phyloP scores from a whole-genome alignment of 2,888 invertebrate genomes.

The Andrena hattorfiana region DNA sequence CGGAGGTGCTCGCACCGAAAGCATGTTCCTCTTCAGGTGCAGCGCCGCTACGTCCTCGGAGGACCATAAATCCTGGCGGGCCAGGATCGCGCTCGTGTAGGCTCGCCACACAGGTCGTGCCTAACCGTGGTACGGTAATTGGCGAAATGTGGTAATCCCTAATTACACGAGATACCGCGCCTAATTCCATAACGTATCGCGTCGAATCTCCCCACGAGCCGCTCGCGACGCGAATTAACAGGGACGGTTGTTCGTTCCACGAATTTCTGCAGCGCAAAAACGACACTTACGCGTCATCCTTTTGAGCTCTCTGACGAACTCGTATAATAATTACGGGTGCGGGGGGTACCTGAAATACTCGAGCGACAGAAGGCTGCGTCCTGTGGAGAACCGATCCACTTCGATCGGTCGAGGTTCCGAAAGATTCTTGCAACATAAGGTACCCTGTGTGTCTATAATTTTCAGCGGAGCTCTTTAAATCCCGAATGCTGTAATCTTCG shows the following conservation, averaged over 20 bases:
- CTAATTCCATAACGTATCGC: slow-evolving; percentile 65
- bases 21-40: slow-evolving; percentile 62
- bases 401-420: too few relatives aligned
- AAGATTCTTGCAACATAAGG: too few relatives aligned
- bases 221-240: slow-evolving; percentile 22
- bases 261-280: slow-evolving; percentile 29
- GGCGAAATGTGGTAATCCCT: slow-evolving; percentile 75
- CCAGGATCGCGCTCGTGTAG: slow-evolving; percentile 49
- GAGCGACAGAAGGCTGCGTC: too few relatives aligned
- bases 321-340: neutral
- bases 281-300: neutral
- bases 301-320: slow-evolving; percentile 6
- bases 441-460: too few relatives aligned
- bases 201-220: slow-evolving; percentile 23
- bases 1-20: slow-evolving; percentile 55
- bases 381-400: too few relatives aligned
- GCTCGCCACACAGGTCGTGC: slow-evolving; percentile 74
- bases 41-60: slow-evolving; percentile 47
- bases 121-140: slow-evolving; percentile 70
- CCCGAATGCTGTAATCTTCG: too few relatives aligned
- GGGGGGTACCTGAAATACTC: too few relatives aligned
- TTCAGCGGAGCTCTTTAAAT: too few relatives aligned
- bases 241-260: slow-evolving; percentile 29
- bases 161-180: slow-evolving; percentile 66
- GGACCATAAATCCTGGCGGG: slow-evolving; percentile 64